A percentile compares a stretch with the other conserved stretches of the same genome.
Conservation (phyloP, 1,140 invertebrate genomes). For the Sycobia sp. region DNA sequence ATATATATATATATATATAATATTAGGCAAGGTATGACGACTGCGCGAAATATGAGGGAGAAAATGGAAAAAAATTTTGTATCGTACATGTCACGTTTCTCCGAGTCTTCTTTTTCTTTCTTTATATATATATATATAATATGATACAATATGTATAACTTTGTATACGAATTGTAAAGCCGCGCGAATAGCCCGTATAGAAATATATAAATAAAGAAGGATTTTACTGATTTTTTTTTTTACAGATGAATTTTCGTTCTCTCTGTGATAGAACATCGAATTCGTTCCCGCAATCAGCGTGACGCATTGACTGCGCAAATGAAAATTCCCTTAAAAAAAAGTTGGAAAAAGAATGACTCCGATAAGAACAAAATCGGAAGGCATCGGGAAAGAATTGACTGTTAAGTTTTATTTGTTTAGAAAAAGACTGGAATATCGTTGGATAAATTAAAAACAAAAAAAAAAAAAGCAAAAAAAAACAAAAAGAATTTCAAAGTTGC, state of each 20-base stretch:
- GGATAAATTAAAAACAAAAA: no score
- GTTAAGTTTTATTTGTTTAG: slow-evolving; percentile 7
- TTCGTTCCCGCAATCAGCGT: slow-evolving; percentile 18
- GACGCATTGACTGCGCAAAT: not conserved
- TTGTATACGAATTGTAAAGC: no score
- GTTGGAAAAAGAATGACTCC: not conserved
- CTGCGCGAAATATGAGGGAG: not conserved
- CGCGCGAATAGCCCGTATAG: no score
- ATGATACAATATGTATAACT: no score
- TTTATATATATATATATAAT: no score
- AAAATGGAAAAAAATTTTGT: not conserved
- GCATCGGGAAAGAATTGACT: slow-evolving; percentile 13
- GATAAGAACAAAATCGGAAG: not conserved
- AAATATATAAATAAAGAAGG: no score
- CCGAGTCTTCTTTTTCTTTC: no score
- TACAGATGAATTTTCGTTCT: slow-evolving; percentile 23
- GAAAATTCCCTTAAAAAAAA: not conserved
- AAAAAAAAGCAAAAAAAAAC: no score
- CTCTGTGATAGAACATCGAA: slow-evolving; percentile 30
- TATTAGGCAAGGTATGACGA: no score
- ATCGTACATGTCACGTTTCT: no score
- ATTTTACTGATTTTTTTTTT: slow-evolving; percentile 15
- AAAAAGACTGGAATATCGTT: slow-evolving; percentile 11
- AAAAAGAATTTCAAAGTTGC: no score
- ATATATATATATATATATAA: no score